Evolutionary conservation across 2,888 invertebrate species (phyloP), one percentile per base, ranked within the genome.

Genomic region (Cotesia congregata): DNA sequence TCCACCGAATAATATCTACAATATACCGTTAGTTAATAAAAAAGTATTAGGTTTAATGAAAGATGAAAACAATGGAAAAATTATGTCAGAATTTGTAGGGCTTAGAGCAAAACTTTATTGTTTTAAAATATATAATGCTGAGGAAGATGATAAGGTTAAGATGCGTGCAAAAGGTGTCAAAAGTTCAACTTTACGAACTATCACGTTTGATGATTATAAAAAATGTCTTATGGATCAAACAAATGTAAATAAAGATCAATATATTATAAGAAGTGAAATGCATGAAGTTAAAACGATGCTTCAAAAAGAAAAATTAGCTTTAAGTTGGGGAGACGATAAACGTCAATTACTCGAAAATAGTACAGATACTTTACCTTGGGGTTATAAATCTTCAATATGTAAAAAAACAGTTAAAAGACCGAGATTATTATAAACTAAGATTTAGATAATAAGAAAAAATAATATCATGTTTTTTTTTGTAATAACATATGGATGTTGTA

Each of bases 41-140:
- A 85, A 85, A 81, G 79, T 83, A 5, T 9, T 84, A 6, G 85
- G 86, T 9, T 67, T 85, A 64, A 83, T 87, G 80, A 85, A 86
- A 79, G 85, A 85, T 79, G 86, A 86, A 78, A 80, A 76, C 60
- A 80, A 80, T 30, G 84, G 83, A 1, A 77, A 77, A 77, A 80
- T 83, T 6, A 83, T 86, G 80, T 80, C 70, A 6, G 83, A 85
- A 77, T 87, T 84, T 78, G 75, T 84, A 6, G 86, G 85, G 1
- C 73, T 85, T 6, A 77, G 83, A 39, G 77, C 83, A 12, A 85
- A 86, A 82, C 77, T 84, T 74, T 85, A 85, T 72, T 41, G 60
- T 17, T 80, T 77, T 67, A 72, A 65, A 71, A 64, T 73, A 9
- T 77, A 74, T 62, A 7, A 62, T 17, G 62, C 9, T 7, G 68